Conservation (phyloP, 2,888 invertebrate species). For the Scaeva pyrastri region DNA sequence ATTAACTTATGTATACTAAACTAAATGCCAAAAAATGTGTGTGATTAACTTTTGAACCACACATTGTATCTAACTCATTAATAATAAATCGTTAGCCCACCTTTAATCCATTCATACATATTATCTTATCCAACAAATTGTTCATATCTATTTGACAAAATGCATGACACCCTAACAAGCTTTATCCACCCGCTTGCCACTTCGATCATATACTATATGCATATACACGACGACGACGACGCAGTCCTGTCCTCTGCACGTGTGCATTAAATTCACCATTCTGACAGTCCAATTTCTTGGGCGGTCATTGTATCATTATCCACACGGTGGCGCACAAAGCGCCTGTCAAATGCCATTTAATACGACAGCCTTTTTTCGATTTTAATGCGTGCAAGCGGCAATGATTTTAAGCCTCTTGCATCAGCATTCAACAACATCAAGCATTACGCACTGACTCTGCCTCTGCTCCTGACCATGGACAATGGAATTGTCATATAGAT, state of each 20-base stretch:
- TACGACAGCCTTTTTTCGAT: slow-evolving; percentile 44
- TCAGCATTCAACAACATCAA: slow-evolving; percentile 20
- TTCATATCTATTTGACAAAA: slow-evolving; percentile 65
- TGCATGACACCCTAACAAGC: slow-evolving; percentile 66
- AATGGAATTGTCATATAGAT: slow-evolving; percentile 43
- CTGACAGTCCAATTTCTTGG: slow-evolving; percentile 60
- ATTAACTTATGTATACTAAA: too few relatives aligned
- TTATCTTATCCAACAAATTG: slow-evolving; percentile 67
- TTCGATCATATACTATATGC: too few relatives aligned
- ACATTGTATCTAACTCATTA: slow-evolving; percentile 4
- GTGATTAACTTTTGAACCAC: not conserved
- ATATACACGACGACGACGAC: not conserved
- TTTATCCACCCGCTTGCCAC: slow-evolving; percentile 30
- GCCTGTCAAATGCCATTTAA: slow-evolving; percentile 67
- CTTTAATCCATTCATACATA: not conserved
- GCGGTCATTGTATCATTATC: slow-evolving; percentile 63
- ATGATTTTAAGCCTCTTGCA: slow-evolving; percentile 29
- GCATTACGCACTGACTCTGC: slow-evolving; percentile 12
- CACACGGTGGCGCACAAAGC: slow-evolving; percentile 66
- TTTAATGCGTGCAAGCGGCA: slow-evolving; percentile 53
- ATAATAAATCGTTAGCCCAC: slow-evolving; percentile 10
- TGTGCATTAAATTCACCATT: slow-evolving; percentile 53
- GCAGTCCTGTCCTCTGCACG: slow-evolving; percentile 44
- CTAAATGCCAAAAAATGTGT: not conserved
- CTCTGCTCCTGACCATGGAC: slow-evolving; percentile 22